These are phyloP conservation scores for Microcebus tavaratra DNA, from an alignment of 2,113 vertebrate species.

Conservation along the genomic window DNA sequence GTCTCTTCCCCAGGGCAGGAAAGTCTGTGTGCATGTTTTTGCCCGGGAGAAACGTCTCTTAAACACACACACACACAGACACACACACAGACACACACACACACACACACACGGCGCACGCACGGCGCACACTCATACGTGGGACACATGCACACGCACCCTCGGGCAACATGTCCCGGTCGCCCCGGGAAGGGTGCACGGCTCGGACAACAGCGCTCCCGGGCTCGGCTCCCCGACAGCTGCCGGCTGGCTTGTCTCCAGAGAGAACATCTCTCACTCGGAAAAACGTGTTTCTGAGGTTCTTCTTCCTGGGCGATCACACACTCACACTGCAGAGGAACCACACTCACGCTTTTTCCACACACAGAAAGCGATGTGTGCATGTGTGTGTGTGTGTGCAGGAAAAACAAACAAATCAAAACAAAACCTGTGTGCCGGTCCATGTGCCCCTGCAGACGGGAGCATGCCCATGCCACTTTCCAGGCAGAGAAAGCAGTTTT, in stretches of 20 bases:
- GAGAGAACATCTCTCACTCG: too few species aligned
- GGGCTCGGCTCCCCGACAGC: background rate
- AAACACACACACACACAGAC: too few species aligned
- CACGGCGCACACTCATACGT: too few species aligned
- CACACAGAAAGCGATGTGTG: background rate
- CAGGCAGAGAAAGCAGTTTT: background rate
- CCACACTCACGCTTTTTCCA: background rate
- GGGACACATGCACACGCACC: background rate
- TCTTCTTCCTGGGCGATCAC: background rate
- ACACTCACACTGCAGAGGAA: background rate
- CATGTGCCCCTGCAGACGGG: accelerated
- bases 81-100: too few species aligned
- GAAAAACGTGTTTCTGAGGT: too few species aligned
- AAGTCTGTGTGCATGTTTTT: background rate
- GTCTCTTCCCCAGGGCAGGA: background rate
- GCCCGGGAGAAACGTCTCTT: background rate
- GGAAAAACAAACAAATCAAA: background rate
- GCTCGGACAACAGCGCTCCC: background rate
- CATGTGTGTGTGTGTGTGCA: background rate
- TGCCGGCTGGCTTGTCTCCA: accelerated
- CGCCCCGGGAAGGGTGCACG: accelerated
- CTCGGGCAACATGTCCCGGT: too few species aligned
- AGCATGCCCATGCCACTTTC: background rate
- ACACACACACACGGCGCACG: too few species aligned
- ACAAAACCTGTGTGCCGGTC: background rate